Evolutionary conservation across 2,113 vertebrate species (phyloP).

Genomic region (Phodopus roborovskii): DNA sequence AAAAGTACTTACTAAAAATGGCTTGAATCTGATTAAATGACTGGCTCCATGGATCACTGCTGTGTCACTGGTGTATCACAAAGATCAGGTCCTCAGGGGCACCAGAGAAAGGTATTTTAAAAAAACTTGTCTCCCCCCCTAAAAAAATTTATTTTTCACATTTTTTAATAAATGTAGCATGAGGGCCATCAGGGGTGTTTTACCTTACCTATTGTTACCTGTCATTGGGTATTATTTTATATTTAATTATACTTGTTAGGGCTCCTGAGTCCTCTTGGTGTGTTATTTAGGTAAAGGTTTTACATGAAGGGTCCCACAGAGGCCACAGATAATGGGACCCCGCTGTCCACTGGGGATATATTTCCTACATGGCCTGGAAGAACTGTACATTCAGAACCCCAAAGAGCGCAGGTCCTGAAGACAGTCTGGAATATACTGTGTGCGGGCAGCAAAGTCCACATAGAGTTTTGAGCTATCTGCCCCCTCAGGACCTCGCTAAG

Average conservation of each 20-base stretch:
- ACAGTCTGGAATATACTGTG: neutral
- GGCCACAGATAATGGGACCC: neutral
- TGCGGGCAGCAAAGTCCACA: neutral
- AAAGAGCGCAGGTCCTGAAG: neutral
- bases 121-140: neutral
- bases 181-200: neutral
- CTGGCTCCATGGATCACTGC: neutral
- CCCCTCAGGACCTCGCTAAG: neutral
- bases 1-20: neutral
- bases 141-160: neutral
- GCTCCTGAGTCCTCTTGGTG: neutral
- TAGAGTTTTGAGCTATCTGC: neutral
- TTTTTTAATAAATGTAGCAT: slow-evolving; percentile 38
- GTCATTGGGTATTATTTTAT: neutral
- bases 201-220: slow-evolving; percentile 23
- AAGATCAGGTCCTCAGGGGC: neutral
- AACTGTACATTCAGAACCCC: neutral
- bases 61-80: neutral
- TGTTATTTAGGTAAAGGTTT: slow-evolving; percentile 7
- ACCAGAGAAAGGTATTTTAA: slow-evolving; percentile 21
- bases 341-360: neutral
- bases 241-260: neutral
- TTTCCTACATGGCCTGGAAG: neutral
- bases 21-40: neutral
- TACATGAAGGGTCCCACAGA: neutral